phyloP scores from a whole-genome alignment of 2,797 vertebrate species.

The Helicolenus hilgendorfi region DNA sequence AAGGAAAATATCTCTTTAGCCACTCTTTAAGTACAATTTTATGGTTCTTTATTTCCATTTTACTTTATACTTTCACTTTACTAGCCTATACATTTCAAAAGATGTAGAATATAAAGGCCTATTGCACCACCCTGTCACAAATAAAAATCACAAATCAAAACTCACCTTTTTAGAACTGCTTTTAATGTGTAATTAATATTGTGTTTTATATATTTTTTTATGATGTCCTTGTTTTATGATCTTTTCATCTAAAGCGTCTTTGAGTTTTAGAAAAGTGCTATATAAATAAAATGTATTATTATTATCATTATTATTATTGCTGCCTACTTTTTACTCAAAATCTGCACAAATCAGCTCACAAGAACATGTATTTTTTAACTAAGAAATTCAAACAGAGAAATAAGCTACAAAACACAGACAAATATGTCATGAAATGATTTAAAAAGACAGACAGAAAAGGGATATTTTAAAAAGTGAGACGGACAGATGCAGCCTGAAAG shows the following conservation, averaged over 20 bases:
- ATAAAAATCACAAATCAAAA: neutral
- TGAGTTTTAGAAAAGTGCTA: no score
- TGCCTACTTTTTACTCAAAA: neutral
- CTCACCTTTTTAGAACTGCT: no score
- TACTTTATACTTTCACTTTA: neutral
- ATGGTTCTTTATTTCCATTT: neutral
- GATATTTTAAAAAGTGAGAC: neutral
- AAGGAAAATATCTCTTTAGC: neutral
- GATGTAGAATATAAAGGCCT: neutral
- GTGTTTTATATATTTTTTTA: neutral
- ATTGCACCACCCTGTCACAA: no score
- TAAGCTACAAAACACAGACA: neutral
- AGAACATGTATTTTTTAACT: neutral
- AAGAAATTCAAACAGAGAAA: neutral
- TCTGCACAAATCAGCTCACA: neutral
- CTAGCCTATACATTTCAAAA: neutral
- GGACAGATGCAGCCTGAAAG: neutral
- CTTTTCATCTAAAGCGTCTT: no score
- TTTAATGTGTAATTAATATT: no score
- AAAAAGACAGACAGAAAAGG: neutral
- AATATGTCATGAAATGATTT: rapidly evolving
- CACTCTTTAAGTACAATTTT: neutral
- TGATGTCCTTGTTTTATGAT: no score
- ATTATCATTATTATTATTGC: no score
- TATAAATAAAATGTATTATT: no score